phyloP scores from a whole-genome alignment of 1,140 invertebrate genomes.

The Dinothrombium tinctorium region DNA sequence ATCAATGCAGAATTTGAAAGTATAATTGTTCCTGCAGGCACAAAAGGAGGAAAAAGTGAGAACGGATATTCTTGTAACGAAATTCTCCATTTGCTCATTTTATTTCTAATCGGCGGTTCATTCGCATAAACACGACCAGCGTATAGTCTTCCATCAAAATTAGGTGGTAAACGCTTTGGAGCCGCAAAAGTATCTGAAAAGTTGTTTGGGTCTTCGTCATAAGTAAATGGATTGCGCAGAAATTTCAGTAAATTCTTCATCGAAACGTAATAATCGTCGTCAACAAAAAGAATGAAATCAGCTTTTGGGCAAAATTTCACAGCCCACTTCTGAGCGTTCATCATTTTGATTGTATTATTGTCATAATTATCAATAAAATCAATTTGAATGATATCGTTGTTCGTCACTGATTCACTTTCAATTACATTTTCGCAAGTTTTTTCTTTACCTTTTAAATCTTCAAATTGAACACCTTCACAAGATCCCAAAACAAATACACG shows the following conservation, averaged over 20 bases:
- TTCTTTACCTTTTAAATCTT: neutral
- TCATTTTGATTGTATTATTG: constrained; percentile 83
- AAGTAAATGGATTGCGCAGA: constrained; percentile 37
- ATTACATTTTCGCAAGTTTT: constrained; percentile 19
- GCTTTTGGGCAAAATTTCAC: constrained; percentile 41
- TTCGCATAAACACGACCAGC: constrained; percentile 47
- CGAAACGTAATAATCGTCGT: constrained; percentile 80
- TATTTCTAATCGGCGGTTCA: constrained; percentile 37
- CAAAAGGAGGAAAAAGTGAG: constrained; percentile 64
- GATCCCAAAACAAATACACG: constrained; percentile 41
- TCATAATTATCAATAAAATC: constrained; percentile 59
- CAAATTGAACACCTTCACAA: constrained; percentile 3
- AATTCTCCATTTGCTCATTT: constrained; percentile 60
- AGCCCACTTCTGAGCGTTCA: constrained; percentile 63
- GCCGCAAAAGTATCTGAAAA: neutral
- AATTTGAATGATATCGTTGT: constrained; percentile 54
- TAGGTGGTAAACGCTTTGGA: constrained; percentile 1
- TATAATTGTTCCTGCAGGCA: constrained; percentile 62
- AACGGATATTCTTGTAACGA: constrained; percentile 61
- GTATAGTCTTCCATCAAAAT: constrained; percentile 32
- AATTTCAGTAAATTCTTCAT: constrained; percentile 57
- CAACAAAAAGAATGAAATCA: constrained; percentile 62
- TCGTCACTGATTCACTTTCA: constrained; percentile 34
- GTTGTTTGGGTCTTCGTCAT: constrained; percentile 6
- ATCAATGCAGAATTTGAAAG: constrained; percentile 34